These are phyloP conservation scores for Poeciliopsis gracilis DNA, from an alignment of 2,797 vertebrate genomes.

Conservation along the genomic window DNA sequence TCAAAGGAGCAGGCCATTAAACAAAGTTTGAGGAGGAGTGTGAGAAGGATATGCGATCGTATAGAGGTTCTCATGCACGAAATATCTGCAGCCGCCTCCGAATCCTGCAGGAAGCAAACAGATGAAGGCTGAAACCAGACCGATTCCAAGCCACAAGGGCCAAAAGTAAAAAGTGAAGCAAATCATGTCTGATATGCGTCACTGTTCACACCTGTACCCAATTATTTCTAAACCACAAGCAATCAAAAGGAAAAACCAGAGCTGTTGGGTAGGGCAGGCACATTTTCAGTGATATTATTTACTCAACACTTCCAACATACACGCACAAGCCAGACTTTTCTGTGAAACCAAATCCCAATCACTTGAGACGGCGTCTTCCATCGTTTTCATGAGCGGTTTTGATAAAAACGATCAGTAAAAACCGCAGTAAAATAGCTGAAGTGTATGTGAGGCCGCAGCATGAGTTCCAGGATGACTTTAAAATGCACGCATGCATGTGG, in stretches of 20 bases:
- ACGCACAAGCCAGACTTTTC: not conserved
- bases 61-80: not conserved
- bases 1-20: slow-evolving; percentile 44
- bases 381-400: not conserved
- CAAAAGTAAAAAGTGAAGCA: not conserved
- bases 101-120: slow-evolving; percentile 3
- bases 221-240: not conserved
- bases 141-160: not conserved
- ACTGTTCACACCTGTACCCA: not conserved
- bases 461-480: not conserved
- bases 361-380: not conserved
- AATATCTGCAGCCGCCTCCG: not conserved
- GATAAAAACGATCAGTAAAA: not conserved
- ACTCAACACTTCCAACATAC: not conserved
- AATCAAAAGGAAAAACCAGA: not conserved
- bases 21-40: slow-evolving; percentile 26
- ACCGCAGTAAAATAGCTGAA: not conserved
- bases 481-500: not conserved
- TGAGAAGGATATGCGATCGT: not conserved
- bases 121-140: not conserved
- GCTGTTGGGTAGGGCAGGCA: not conserved
- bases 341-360: not conserved
- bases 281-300: not conserved
- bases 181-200: not conserved
- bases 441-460: not conserved